Evolutionary conservation across 2,113 vertebrate genomes (phyloP).

Genomic region (Chionomys nivalis): DNA sequence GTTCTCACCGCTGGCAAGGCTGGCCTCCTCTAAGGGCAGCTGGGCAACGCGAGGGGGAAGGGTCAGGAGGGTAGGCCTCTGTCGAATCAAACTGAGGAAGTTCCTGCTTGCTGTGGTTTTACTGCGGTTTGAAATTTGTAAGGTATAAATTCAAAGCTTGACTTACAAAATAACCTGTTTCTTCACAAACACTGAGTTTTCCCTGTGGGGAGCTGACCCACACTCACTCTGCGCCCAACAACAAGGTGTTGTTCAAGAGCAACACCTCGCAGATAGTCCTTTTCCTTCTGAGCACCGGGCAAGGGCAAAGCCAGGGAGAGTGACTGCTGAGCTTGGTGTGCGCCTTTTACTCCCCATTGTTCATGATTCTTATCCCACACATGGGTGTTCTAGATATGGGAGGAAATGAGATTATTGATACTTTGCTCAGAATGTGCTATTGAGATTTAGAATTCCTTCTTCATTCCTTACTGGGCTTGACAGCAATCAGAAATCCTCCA

Average conservation of each 20-base stretch:
- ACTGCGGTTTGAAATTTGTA: not conserved
- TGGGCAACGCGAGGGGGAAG: not conserved
- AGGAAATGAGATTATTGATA: not conserved
- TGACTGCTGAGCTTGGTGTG: no score
- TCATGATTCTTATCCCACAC: not conserved
- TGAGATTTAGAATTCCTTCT: not conserved
- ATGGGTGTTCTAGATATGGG: not conserved
- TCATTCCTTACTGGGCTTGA: not conserved
- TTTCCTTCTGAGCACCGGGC: not conserved
- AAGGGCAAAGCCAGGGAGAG: no score
- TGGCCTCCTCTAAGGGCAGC: not conserved
- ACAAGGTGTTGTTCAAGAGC: not conserved
- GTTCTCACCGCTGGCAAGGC: not conserved
- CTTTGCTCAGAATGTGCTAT: not conserved
- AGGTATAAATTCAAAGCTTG: not conserved
- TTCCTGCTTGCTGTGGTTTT: not conserved
- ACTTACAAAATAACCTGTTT: not conserved
- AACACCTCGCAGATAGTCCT: accelerated
- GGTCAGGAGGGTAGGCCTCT: no score
- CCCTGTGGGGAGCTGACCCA: not conserved
- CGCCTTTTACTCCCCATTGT: no score
- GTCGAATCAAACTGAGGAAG: not conserved
- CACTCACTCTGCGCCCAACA: not conserved
- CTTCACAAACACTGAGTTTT: not conserved
- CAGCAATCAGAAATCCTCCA: not conserved